Base-by-base conservation (phyloP, 2,797 vertebrate species). In the Sitta carolinensis region DNA sequence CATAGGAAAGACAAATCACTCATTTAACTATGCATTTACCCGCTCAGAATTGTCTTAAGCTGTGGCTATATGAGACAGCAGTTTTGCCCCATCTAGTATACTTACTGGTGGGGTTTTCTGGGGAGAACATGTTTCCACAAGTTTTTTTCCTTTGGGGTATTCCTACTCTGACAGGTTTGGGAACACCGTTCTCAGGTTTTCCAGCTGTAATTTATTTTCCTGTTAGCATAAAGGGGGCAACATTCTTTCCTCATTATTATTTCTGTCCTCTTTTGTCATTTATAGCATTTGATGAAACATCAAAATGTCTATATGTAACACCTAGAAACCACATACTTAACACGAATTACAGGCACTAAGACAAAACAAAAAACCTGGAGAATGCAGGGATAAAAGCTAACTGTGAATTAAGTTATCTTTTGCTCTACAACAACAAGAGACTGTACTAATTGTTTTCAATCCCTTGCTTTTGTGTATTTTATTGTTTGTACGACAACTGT, bases 1-100 rank as follows among this genome's bases (percentile, higher is more conserved):
- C 50, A 77, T 4, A 90, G 67, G 82, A 95, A 96, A 82, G 78
- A 75, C 25, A 48, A 75, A 90, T 68, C 62, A 87, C 48, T 93
- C 67, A 80, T 94, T 48, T 57, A 84, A 42, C 87, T 54, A 90
- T 25, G 18, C 16, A 52, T 93, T 93, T 91, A 17, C 10, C 36
- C 18, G 22, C 11, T 50, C 55, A 88, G 55, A 95, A 67, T n/a
- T 66, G 55, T 72, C 85, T 82, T 82, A 69, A 89, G 5, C 11
- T 87, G 61, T 75, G n/a, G 34, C 48, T 84, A 16, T 36, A 61
- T 68, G 63, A 84, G 52, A 69, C 48, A 87, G 48, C 47, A 63
- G 54, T 75, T 76, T 95, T 70, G 23, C 14, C 63, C 88, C 25
- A 32, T n/a, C 13, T 51, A 42, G 10, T 55, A 9, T 58, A 75